Conservation (phyloP, 2,888 invertebrate genomes). For the Prosopocoilus inquinatus region DNA sequence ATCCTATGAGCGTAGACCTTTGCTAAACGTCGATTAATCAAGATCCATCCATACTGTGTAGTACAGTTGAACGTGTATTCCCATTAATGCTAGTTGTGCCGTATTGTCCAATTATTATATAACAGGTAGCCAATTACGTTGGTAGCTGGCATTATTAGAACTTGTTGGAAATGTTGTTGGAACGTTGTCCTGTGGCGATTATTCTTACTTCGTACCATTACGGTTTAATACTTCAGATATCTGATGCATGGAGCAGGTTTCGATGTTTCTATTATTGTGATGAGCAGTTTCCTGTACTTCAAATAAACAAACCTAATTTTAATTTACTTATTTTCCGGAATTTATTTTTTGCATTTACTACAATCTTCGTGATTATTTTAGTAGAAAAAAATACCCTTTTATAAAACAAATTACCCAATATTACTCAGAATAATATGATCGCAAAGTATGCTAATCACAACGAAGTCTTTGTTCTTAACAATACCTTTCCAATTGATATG, state of each 20-base stretch:
- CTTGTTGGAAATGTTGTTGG: slow-evolving; percentile 37
- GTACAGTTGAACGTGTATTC: slow-evolving; percentile 14
- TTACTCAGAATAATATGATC: too few relatives aligned
- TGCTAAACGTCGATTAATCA: slow-evolving; percentile 26
- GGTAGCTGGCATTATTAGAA: slow-evolving; percentile 35
- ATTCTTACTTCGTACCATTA: slow-evolving; percentile 26
- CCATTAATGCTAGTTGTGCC: slow-evolving; percentile 20
- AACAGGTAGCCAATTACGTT: slow-evolving; percentile 40
- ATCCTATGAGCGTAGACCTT: slow-evolving; percentile 16
- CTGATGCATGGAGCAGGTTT: too few relatives aligned
- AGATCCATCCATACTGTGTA: slow-evolving; percentile 7
- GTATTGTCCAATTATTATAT: slow-evolving; percentile 38
- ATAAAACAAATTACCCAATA: too few relatives aligned
- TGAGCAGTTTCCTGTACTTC: too few relatives aligned
- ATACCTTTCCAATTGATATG: slow-evolving; percentile 1
- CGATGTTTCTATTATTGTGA: too few relatives aligned
- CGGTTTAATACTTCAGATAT: slow-evolving; percentile 5
- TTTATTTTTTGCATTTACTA: too few relatives aligned
- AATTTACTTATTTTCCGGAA: too few relatives aligned
- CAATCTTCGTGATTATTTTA: too few relatives aligned
- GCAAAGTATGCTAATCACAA: too few relatives aligned
- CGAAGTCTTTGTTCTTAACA: background rate
- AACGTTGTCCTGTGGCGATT: slow-evolving; percentile 33
- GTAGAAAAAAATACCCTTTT: too few relatives aligned
- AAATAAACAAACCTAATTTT: too few relatives aligned